A percentile compares a stretch with the other conserved stretches of the same genome.
Conservation (phyloP, 2,888 invertebrate genomes). For the Aquatica leii region DNA sequence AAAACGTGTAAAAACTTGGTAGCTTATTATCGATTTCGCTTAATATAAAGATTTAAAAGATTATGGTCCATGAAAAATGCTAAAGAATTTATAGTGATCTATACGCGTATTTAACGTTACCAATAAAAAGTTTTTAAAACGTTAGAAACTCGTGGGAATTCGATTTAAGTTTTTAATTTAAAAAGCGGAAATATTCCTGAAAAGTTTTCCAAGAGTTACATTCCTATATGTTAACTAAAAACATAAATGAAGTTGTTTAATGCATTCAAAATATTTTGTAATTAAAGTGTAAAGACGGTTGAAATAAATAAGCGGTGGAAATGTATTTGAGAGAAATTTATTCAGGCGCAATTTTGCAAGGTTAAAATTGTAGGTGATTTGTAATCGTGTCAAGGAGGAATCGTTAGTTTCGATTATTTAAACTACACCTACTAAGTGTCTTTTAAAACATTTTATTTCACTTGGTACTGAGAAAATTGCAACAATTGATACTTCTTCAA, state of each 20-base stretch:
- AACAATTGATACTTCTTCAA: slow-evolving; percentile 36
- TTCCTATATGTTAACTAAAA: no score
- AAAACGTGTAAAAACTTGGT: not conserved
- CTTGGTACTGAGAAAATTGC: slow-evolving; percentile 25
- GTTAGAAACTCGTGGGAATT: not conserved
- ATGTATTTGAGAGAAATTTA: not conserved
- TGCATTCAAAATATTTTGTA: no score
- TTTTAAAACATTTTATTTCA: slow-evolving; percentile 29
- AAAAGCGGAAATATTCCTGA: no score
- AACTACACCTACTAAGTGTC: slow-evolving; percentile 12
- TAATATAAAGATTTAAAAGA: not conserved
- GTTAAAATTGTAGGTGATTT: slow-evolving; percentile 18
- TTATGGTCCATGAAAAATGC: not conserved
- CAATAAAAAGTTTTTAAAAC: slow-evolving; percentile 8
- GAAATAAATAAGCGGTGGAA: not conserved
- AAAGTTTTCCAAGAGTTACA: no score
- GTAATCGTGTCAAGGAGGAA: slow-evolving; percentile 17
- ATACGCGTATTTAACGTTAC: slow-evolving; percentile 3
- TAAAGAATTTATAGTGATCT: not conserved
- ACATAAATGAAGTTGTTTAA: no score
- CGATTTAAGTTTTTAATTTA: slow-evolving; percentile 5
- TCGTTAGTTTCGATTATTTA: slow-evolving; percentile 21
- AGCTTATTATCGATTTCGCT: no score
- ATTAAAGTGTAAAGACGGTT: no score
- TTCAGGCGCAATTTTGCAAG: not conserved